Evolutionary conservation across 2,888 invertebrate genomes (phyloP), one percentile per base, ranked within the genome.

Genomic region (Vanessa cardui): DNA sequence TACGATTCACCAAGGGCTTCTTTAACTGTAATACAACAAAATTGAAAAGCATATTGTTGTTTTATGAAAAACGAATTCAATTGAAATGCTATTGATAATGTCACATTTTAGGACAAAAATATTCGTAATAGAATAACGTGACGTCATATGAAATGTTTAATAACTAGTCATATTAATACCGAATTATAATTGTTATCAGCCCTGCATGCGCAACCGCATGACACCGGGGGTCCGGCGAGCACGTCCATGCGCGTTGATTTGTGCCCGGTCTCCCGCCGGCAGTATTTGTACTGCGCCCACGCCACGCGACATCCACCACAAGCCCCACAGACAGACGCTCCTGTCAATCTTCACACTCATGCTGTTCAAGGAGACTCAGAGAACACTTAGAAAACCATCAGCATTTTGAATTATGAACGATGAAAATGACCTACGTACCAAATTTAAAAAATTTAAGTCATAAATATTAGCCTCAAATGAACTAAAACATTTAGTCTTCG

Each of bases 191-290:
- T 16, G 56, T n/a, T 31, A 56, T 56, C 68, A 58, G 45, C 54
- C 70, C 63, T 66, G 67, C 50, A 21, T 60, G 77, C 89, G 89
- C 89, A 88, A 83, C 66, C 56, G 69, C 69, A 70, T 76, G 79
- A 78, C 86, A 73, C 80, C 83, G 84, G 89, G 90, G 90, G 88
- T 84, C 85, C 85, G 58, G 70, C 73, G 71, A 72, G 81, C 83
- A 80, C 83, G 85, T 83, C 87, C 76, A 80, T 77, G 74, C 83
- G 83, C 86, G 88, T 86, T 92, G 91, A 90, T 90, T 91, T 91
- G 91, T 90, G 90, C 89, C 79, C 84, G 90, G 85, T 81, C 88
- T 85, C 91, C 91, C 88, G 91, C 85, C 81, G 91, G 82, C 89
- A 78, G 87, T 88, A 86, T 88, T 88, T 90, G 90, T 89, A 85